These are phyloP conservation scores for Anoplopoma fimbria DNA, from an alignment of 2,113 vertebrate species.

Conservation along the genomic window DNA sequence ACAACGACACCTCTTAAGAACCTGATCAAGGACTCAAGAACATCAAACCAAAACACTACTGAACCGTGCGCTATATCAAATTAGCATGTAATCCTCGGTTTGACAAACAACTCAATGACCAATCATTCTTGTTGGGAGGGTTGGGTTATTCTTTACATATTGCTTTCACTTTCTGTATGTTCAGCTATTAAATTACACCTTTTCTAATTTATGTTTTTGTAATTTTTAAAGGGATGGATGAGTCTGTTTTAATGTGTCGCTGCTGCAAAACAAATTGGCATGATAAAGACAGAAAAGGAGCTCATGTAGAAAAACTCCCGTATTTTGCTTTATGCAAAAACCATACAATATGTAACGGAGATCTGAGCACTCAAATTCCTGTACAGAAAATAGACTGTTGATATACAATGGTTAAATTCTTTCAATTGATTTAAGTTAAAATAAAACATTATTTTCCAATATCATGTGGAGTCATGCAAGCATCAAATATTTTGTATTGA, in stretches of 20 bases:
- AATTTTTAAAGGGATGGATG: constrained; percentile 11
- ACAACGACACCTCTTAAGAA: constrained; percentile 11
- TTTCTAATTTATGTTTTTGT: neutral
- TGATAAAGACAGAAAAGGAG: constrained; percentile 9
- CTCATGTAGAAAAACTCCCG: neutral
- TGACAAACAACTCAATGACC: too few species aligned
- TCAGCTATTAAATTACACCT: neutral
- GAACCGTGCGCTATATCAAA: neutral
- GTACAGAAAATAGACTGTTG: neutral
- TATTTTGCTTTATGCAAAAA: neutral
- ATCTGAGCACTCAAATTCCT: neutral
- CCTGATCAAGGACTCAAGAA: neutral
- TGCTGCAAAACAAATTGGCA: neutral
- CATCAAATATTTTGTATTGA: neutral
- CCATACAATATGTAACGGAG: neutral
- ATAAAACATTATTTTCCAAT: neutral
- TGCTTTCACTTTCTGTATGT: constrained; percentile 3
- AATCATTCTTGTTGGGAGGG: neutral
- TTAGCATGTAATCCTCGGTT: too few species aligned
- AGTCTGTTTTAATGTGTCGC: neutral
- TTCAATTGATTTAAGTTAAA: neutral
- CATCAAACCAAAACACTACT: neutral
- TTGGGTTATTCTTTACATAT: neutral
- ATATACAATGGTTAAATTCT: neutral
- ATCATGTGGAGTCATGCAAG: neutral